phyloP scores from a whole-genome alignment of 2,888 invertebrate genomes.

The Sisyra nigra region DNA sequence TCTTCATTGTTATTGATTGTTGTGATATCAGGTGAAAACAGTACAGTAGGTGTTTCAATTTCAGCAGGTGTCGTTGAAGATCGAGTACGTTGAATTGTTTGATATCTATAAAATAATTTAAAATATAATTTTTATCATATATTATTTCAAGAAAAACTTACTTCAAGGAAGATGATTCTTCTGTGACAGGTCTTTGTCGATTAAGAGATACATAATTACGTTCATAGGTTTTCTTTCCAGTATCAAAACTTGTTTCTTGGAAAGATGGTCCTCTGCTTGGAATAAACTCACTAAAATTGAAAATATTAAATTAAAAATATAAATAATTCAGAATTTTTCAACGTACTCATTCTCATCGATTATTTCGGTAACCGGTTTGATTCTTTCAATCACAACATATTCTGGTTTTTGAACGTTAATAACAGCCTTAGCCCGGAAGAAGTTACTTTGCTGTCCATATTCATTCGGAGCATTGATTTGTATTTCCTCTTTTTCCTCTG shows the following conservation, averaged over 20 bases:
- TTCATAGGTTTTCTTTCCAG: conserved; percentile 12
- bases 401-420: conserved; percentile 27
- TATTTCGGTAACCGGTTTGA: conserved; percentile 30
- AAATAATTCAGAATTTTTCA: neutral
- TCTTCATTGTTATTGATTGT: conserved; percentile 4
- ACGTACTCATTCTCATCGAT: conserved; percentile 12
- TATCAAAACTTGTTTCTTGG: conserved; percentile 1
- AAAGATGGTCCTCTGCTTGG: neutral
- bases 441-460: conserved; percentile 11
- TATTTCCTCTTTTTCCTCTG: conserved; percentile 16
- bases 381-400: conserved; percentile 50
- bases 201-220: conserved; percentile 47
- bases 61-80: conserved; percentile 15
- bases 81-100: conserved; percentile 22
- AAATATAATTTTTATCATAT: neutral
- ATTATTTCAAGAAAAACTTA: conserved; percentile 15
- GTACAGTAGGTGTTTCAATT: conserved; percentile 6
- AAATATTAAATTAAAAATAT: neutral
- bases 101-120: conserved; percentile 18
- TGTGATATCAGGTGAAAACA: too few species aligned
- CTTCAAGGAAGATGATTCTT: conserved; percentile 32
- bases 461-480: conserved; percentile 16
- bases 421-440: neutral
- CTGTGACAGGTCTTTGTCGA: conserved; percentile 32
- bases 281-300: neutral